Conservation (phyloP, 2,888 invertebrate species). For the Physocephala rufipes region DNA sequence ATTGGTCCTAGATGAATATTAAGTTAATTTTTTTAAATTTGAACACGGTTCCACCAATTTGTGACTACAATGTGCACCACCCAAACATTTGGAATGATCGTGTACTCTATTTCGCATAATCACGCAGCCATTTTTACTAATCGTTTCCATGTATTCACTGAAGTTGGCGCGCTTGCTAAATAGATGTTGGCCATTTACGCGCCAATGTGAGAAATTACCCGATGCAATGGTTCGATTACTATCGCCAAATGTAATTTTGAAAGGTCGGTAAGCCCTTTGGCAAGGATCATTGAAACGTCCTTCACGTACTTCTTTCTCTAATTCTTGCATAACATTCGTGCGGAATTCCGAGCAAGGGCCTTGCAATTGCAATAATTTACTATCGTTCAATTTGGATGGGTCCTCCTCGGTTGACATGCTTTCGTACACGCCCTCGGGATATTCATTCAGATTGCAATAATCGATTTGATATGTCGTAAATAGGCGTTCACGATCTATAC, state of each 20-base stretch:
- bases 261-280: conserved; percentile 55
- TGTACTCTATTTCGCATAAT: conserved; percentile 61
- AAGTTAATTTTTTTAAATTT: conserved; percentile 39
- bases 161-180: conserved; percentile 53
- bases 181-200: conserved; percentile 29
- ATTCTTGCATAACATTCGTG: conserved; percentile 53
- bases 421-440: conserved; percentile 60
- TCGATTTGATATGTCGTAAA: conserved; percentile 71
- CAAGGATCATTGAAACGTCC: conserved; percentile 50
- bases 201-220: conserved; percentile 60
- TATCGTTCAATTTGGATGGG: conserved; percentile 48
- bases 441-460: conserved; percentile 64
- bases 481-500: conserved; percentile 69
- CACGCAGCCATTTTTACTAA: conserved; percentile 61
- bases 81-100: conserved; percentile 58
- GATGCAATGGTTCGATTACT: conserved; percentile 53
- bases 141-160: conserved; percentile 63
- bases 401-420: conserved; percentile 52
- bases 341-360: conserved; percentile 57
- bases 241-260: conserved; percentile 56
- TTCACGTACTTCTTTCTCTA: conserved; percentile 47
- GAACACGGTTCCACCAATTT: conserved; percentile 52
- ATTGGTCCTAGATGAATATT: neutral
- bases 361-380: conserved; percentile 49
- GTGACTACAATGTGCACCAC: conserved; percentile 58